Base-by-base conservation (phyloP, 1,140 invertebrate species). In the Trachymyrmex cornetzi region DNA sequence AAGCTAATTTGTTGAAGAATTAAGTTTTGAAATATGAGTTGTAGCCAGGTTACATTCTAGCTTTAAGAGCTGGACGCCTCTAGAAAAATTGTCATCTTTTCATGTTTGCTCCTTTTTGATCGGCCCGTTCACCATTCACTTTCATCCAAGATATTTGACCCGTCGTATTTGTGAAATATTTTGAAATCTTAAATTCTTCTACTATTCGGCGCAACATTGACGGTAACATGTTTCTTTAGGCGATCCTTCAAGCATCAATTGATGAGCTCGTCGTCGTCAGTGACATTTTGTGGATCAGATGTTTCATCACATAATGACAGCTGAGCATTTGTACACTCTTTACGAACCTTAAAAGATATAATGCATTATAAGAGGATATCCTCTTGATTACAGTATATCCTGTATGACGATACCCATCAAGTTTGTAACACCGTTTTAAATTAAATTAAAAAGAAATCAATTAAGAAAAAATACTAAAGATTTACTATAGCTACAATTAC, bases 21-120 rank as follows among this genome's bases (percentile, higher is more conserved):
- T 91, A 92, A 89, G 93, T 93, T 93, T 93, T 91, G 94, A 94
- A 95, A 95, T 93, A 92, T 89, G 93, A 95, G 93, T 86, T 38
- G 79, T 74, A 55, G 48, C 67, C 48, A 53, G 72, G 34, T 57
- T 55, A 57, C 59, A 77, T 59, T 64, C 77, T 63, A 66, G 57
- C 38, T 12, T 44, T 24, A 48, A 74, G 30, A 84, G 63, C 85
- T 72, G 53, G 30, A 53, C 63, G 30, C 63, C 55, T 89, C 88
- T 77, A 82, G 66, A 0, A 67, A 67, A 84, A 90, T 91, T 89
- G 91, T 94, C 91, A 87, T 87, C 93, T 93, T 93, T 94, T 94
- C 93, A 94, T 85, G 74, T 75, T 79, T 77, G 77, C 66, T 16
- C 69, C 71, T 88, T 75, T 64, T 55, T 71, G 44, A 34, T 22